Conservation (phyloP, 2,888 invertebrate species). For the Parnassius smintheus region DNA sequence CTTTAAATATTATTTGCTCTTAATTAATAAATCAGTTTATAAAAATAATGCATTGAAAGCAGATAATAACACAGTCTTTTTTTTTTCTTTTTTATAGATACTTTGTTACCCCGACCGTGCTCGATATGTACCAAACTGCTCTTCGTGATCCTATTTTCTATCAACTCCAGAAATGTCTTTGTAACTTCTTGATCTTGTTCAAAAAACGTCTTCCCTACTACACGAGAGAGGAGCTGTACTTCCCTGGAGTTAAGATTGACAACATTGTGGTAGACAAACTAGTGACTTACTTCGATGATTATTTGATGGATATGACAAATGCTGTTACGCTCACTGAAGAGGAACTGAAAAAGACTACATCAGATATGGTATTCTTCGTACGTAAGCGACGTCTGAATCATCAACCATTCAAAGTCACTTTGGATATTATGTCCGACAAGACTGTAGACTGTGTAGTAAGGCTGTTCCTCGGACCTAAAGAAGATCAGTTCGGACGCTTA, state of each 20-base stretch:
- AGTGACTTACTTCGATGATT: conserved; percentile 85
- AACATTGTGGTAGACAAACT: conserved; percentile 83
- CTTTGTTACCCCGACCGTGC: conserved; percentile 79
- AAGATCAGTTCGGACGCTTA: conserved; percentile 78
- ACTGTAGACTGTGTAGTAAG: conserved; percentile 82
- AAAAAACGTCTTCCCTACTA: conserved; percentile 83
- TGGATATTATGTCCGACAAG: conserved; percentile 81
- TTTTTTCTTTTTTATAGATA: conserved; percentile 47
- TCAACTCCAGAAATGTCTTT: conserved; percentile 83
- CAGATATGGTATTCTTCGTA: conserved; percentile 75
- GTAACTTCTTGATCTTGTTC: conserved; percentile 80
- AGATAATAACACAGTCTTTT: too few species aligned
- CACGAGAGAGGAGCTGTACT: conserved; percentile 81
- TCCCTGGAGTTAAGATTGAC: conserved; percentile 84
- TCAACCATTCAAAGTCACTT: conserved; percentile 81
- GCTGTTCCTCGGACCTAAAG: conserved; percentile 86
- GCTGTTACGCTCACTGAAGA: conserved; percentile 73
- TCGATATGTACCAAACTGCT: conserved; percentile 84
- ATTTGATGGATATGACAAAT: conserved; percentile 84
- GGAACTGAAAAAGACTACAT: conserved; percentile 69
- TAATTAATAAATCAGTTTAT: too few species aligned
- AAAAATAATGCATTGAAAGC: too few species aligned
- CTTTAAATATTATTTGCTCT: too few species aligned
- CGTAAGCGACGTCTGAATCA: conserved; percentile 84
- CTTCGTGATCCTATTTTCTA: conserved; percentile 88